A percentile compares a stretch with the other conserved stretches of the same genome.
phyloP scores from a whole-genome alignment of 2,888 invertebrate genomes.

The Coenonympha glycerion region DNA sequence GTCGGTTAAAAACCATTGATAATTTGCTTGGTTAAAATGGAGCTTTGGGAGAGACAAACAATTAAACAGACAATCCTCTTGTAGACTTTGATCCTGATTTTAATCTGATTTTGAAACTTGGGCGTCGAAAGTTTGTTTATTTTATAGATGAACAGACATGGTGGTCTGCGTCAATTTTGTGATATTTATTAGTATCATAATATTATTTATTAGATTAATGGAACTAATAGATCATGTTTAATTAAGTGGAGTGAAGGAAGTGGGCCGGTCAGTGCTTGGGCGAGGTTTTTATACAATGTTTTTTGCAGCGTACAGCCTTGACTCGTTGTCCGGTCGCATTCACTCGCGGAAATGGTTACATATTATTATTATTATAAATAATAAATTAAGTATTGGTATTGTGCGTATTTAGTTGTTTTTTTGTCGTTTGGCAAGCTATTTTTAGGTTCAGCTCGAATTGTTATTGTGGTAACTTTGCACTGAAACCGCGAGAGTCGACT shows the following conservation, averaged over 20 bases:
- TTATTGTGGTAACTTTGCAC: no score
- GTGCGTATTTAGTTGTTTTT: slow-evolving; percentile 14
- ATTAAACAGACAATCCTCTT: no score
- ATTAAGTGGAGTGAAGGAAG: slow-evolving; percentile 23
- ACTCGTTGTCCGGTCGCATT: slow-evolving; percentile 25
- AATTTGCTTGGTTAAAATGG: no score
- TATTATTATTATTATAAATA: no score
- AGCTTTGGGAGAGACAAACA: no score
- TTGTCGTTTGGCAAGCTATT: background rate
- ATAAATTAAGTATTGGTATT: slow-evolving; percentile 15
- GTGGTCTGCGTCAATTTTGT: background rate
- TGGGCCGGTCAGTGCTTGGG: slow-evolving; percentile 17
- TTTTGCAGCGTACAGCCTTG: slow-evolving; percentile 21
- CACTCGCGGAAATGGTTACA: slow-evolving; percentile 27
- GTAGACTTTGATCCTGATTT: no score
- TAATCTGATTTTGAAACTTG: no score
- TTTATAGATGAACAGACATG: background rate
- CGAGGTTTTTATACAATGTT: slow-evolving; percentile 22
- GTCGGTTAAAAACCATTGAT: no score
- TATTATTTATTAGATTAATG: background rate
- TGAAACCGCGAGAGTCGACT: no score
- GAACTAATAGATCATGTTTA: background rate
- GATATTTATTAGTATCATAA: background rate
- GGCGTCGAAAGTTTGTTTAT: background rate
- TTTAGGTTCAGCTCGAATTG: background rate